Percentiles rank a stretch among this genome's conserved stretches.
These are phyloP conservation scores for Enteromius viviparus DNA, from an alignment of 2,797 vertebrate genomes.

Conservation along the genomic window DNA sequence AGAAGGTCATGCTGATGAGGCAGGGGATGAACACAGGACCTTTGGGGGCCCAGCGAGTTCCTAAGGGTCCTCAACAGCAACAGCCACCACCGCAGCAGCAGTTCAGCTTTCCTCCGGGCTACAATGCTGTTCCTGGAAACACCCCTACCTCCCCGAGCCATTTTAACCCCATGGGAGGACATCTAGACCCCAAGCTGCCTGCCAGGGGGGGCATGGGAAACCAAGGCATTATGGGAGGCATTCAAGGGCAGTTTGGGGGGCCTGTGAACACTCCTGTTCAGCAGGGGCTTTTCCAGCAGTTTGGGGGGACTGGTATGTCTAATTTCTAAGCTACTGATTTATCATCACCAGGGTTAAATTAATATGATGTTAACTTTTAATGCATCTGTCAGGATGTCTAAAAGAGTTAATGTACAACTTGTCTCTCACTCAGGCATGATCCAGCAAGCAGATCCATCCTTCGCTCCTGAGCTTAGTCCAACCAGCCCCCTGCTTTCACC, in stretches of 20 bases:
- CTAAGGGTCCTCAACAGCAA: constrained; percentile 66
- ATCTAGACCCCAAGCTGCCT: constrained; percentile 81
- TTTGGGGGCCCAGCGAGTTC: constrained; percentile 72
- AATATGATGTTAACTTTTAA: background rate
- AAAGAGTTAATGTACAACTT: background rate
- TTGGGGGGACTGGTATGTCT: constrained; percentile 83
- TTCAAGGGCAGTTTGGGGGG: constrained; percentile 84
- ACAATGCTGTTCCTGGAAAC: constrained; percentile 82
- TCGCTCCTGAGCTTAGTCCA: constrained; percentile 87
- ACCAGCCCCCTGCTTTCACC: constrained; percentile 90
- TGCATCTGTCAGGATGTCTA: background rate
- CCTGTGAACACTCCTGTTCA: constrained; percentile 83
- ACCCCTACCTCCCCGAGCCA: constrained; percentile 84
- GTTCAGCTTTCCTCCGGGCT: constrained; percentile 86
- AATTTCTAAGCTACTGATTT: background rate
- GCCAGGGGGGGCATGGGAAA: constrained; percentile 78
- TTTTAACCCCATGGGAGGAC: constrained; percentile 79
- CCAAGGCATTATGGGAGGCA: constrained; percentile 82
- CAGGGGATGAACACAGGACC: constrained; percentile 82
- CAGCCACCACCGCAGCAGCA: constrained; percentile 73
- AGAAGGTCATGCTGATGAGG: constrained; percentile 90
- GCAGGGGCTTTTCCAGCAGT: constrained; percentile 91
- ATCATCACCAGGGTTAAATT: background rate
- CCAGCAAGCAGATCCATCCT: constrained; percentile 84
- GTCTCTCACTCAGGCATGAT: constrained; percentile 78